These are phyloP conservation scores for Aegotheles bennettii DNA, from an alignment of 2,113 vertebrate species.

Conservation along the genomic window DNA sequence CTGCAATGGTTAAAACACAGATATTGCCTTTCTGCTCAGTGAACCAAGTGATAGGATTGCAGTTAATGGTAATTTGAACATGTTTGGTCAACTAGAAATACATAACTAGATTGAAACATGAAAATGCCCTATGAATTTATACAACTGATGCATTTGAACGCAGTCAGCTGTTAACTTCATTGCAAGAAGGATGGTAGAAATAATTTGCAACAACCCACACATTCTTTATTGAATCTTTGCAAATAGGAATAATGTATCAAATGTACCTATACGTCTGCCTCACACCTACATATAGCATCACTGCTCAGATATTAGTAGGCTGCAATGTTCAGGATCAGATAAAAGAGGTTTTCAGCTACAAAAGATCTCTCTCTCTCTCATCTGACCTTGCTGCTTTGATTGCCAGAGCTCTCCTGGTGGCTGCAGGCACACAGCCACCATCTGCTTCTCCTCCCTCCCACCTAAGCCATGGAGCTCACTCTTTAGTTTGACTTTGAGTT, in stretches of 20 bases:
- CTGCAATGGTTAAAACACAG: conserved; percentile 58
- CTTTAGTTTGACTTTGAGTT: neutral
- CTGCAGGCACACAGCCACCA: neutral
- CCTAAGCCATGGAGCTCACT: neutral
- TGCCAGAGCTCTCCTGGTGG: neutral
- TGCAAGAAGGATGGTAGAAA: conserved; percentile 68
- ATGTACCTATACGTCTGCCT: conserved; percentile 15
- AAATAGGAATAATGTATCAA: conserved; percentile 44
- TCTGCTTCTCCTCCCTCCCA: neutral
- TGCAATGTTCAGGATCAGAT: neutral
- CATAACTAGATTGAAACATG: conserved; percentile 78
- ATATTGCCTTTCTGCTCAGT: conserved; percentile 71
- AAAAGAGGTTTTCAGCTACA: neutral
- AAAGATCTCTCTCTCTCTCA: neutral
- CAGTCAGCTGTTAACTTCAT: conserved; percentile 75
- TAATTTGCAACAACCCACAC: conserved; percentile 64
- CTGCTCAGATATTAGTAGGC: neutral
- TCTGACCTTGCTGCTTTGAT: conserved; percentile 38
- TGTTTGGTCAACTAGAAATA: conserved; percentile 80
- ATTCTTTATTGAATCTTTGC: conserved; percentile 69
- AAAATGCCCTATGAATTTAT: conserved; percentile 76
- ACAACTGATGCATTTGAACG: conserved; percentile 73
- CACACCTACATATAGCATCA: conserved; percentile 4
- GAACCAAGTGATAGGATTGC: conserved; percentile 78
- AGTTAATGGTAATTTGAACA: conserved; percentile 78